Percentiles rank a stretch among this genome's conserved stretches.
phyloP scores from a whole-genome alignment of 2,888 invertebrate genomes.

The Acanthacorydalis orientalis region DNA sequence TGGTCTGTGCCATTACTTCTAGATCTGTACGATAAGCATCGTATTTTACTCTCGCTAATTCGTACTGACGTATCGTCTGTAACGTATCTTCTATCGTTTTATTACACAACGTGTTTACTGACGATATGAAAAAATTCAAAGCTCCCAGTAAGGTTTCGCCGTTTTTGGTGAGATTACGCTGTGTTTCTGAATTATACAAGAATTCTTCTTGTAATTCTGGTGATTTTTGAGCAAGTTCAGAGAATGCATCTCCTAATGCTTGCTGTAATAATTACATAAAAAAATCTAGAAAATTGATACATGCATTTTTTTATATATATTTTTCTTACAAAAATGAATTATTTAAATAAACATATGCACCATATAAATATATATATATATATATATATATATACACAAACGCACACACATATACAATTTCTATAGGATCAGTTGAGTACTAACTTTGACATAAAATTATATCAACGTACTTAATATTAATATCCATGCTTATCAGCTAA shows the following conservation, averaged over 20 bases:
- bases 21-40: constrained; percentile 95
- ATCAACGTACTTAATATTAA: too few relatives aligned
- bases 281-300: too few relatives aligned
- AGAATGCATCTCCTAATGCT: constrained; percentile 82
- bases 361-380: too few relatives aligned
- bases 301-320: too few relatives aligned
- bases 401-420: too few relatives aligned
- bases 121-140: constrained; percentile 90
- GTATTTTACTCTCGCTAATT: constrained; percentile 76
- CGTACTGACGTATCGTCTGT: constrained; percentile 59
- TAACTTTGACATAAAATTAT: too few relatives aligned
- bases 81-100: constrained; percentile 96
- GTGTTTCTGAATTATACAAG: constrained; percentile 89
- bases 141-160: constrained; percentile 86
- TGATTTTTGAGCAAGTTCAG: constrained; percentile 89
- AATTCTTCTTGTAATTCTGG: constrained; percentile 92
- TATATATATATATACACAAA: too few relatives aligned
- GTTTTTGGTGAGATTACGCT: constrained; percentile 81
- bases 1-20: constrained; percentile 58
- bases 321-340: too few relatives aligned
- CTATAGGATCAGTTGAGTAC: too few relatives aligned
- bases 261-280: constrained; percentile 45
- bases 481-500: too few relatives aligned
- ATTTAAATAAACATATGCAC: too few relatives aligned
- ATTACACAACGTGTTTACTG: constrained; percentile 88